These are phyloP conservation scores for Molossus alvarezi DNA, from an alignment of 2,797 vertebrate genomes.

Conservation along the genomic window DNA sequence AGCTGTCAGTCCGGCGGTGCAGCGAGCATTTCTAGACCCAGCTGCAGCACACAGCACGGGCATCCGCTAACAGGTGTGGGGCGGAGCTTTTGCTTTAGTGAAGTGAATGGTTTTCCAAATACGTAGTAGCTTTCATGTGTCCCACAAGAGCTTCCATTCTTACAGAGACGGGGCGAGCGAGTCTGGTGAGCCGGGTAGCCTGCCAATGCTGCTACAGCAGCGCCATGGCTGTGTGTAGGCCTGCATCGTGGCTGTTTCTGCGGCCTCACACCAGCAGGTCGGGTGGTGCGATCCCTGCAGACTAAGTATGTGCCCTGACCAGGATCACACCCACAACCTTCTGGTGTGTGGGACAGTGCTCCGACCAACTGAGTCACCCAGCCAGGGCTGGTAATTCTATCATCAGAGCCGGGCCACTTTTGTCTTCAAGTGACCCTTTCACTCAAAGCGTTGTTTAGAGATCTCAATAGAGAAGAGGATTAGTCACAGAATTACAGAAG, in stretches of 20 bases:
- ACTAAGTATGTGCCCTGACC: background rate
- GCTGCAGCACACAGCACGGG: background rate
- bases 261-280: background rate
- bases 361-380: background rate
- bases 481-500: background rate
- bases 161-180: background rate
- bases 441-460: background rate
- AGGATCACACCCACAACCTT: background rate
- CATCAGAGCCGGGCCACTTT: background rate
- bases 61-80: background rate
- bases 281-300: background rate
- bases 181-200: background rate
- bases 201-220: background rate
- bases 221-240: background rate
- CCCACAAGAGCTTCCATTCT: background rate
- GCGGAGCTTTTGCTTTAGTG: background rate
- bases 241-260: background rate
- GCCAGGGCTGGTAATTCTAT: background rate
- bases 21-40: background rate
- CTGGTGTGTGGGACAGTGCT: background rate
- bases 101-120: conserved; percentile 7
- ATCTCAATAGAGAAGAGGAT: background rate
- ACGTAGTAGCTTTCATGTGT: background rate
- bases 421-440: background rate
- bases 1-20: background rate